Conservation (phyloP, 37 sponge, comb jelly and placozoan species). For the Beroe ovata region DNA sequence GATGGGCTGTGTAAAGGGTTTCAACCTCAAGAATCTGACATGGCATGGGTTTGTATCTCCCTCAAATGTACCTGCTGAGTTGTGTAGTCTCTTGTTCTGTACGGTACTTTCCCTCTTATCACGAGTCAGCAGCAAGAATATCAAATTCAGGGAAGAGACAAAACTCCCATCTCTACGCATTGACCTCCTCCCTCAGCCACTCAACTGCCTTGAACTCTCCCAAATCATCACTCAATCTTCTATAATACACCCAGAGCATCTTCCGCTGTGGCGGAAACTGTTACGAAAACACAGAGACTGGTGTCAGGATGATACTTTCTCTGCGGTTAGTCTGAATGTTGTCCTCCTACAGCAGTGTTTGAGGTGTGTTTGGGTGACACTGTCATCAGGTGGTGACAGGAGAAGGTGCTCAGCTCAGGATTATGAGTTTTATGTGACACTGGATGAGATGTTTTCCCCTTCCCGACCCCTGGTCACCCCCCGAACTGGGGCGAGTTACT, state of each 20-base stretch:
- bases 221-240: background rate
- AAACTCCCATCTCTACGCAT: background rate
- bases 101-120: background rate
- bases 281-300: background rate
- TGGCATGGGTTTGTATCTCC: conserved; percentile 64
- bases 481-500: conserved; percentile 31
- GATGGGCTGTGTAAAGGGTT: conserved; percentile 18
- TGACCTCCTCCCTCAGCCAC: background rate
- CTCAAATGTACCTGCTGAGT: background rate
- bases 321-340: background rate
- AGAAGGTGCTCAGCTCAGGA: conserved; percentile 1
- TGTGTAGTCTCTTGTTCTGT: background rate
- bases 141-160: background rate
- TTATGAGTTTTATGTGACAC: conserved; percentile 23
- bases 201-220: background rate
- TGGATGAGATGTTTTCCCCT: conserved; percentile 59
- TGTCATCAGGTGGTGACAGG: background rate
- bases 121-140: background rate
- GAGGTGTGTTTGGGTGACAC: conserved; percentile 21
- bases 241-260: conserved; percentile 19
- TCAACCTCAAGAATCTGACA: conserved; percentile 55
- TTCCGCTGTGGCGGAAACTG: background rate
- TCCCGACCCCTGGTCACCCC: background rate
- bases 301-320: background rate
- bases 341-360: conserved; percentile 29